These are phyloP conservation scores for Lumbricus terrestris DNA, from an alignment of 2,888 invertebrate genomes.

Conservation along the genomic window DNA sequence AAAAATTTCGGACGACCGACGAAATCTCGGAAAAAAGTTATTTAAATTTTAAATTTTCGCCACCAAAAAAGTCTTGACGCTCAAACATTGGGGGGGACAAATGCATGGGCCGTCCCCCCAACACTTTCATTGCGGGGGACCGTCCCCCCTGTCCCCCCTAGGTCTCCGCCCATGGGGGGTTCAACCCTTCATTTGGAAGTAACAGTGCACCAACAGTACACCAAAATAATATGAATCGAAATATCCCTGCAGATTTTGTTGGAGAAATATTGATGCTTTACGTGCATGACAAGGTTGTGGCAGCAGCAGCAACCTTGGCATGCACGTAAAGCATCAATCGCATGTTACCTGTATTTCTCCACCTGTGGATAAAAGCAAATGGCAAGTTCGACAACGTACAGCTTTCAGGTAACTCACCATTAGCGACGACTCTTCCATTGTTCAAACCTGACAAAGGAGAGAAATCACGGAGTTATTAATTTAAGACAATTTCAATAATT, in stretches of 20 bases:
- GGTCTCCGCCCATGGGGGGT: no score
- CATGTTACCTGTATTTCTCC: not conserved
- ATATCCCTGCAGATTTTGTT: not conserved
- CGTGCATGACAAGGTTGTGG: no score
- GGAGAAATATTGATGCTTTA: no score
- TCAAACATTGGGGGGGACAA: no score
- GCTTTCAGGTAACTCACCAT: not conserved
- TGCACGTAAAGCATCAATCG: not conserved
- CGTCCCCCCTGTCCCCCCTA: no score
- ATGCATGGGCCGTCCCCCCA: no score
- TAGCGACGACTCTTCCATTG: not conserved
- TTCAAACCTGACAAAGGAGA: not conserved
- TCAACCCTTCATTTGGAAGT: not conserved
- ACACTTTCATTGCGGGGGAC: no score
- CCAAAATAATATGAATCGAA: not conserved
- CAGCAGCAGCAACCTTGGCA: not conserved
- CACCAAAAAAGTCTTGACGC: no score
- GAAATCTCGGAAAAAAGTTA: no score
- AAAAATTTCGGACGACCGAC: no score
- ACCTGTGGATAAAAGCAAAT: not conserved
- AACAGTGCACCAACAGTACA: not conserved
- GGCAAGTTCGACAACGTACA: not conserved
- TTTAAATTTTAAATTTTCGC: no score
- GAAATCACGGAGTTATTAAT: not conserved
- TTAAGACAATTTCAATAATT: no score